Percentiles rank a stretch among this genome's conserved stretches.
Evolutionary conservation across 2,113 vertebrate genomes (phyloP).

Genomic region (Raja brachyura): DNA sequence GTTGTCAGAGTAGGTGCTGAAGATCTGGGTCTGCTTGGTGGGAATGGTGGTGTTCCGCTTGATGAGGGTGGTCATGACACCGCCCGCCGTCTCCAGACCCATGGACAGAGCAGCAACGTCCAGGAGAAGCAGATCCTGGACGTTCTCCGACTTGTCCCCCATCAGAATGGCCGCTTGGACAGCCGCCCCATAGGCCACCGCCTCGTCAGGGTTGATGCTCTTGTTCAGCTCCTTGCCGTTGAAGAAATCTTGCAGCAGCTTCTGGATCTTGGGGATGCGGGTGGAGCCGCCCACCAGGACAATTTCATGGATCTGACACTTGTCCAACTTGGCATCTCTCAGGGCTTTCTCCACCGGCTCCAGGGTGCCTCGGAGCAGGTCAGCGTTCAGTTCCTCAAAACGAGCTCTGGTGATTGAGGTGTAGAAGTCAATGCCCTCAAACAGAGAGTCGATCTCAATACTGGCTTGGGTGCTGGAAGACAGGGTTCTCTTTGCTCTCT

Average conservation of each 20-base stretch:
- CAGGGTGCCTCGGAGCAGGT: conserved; percentile 69
- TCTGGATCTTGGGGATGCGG: conserved; percentile 73
- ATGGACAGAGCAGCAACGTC: conserved; percentile 69
- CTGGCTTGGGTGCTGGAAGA: conserved; percentile 71
- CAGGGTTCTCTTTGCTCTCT: conserved; percentile 69
- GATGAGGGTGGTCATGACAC: conserved; percentile 71
- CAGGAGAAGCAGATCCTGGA: conserved; percentile 68
- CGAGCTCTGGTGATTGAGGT: not conserved
- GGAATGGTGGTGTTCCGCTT: conserved; percentile 74
- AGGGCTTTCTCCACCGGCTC: conserved; percentile 72
- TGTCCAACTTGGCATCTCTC: conserved; percentile 70
- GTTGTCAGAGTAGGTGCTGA: conserved; percentile 72
- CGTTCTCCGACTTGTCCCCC: conserved; percentile 70
- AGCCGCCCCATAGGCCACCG: conserved; percentile 66
- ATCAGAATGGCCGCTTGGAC: conserved; percentile 72
- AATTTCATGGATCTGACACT: conserved; percentile 67
- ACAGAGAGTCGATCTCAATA: conserved; percentile 57
- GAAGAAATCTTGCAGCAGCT: conserved; percentile 72
- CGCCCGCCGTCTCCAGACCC: conserved; percentile 69
- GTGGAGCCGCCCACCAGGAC: conserved; percentile 73
- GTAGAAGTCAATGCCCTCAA: not conserved
- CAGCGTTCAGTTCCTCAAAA: conserved; percentile 44
- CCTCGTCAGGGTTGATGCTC: conserved; percentile 73
- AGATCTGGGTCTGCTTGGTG: conserved; percentile 74
- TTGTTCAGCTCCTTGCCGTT: conserved; percentile 73